Evolutionary conservation across 2,797 vertebrate species (phyloP), one percentile per base, ranked within the genome.

Genomic region (Myripristis murdjan): DNA sequence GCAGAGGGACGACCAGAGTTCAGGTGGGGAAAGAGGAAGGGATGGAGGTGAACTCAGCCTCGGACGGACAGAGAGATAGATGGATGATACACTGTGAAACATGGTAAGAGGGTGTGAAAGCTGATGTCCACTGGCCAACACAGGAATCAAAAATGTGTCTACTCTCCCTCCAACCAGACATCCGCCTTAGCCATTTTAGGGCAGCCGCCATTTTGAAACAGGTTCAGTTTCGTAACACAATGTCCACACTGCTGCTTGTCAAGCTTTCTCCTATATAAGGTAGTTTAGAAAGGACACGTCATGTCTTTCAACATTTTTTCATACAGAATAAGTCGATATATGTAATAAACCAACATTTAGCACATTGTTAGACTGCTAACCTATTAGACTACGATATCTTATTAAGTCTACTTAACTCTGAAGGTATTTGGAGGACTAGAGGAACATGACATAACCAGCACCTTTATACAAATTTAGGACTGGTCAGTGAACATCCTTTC

Each of bases 61-160:
- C 15, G 46, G 62, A 70, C 39, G 26, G 46, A 77, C 57, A 51
- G 56, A 64, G 60, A 22, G 10, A 52, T 53, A 58, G 73, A 64
- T 46, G 58, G 73, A 56, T 87, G 81, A 90, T 70, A 66, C 43
- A 31, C 68, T 81, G 77, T 84, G 77, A 88, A 79, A 90, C 83
- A 57, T 87, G 68, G 73, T 80, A 73, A 64, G 69, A 20, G 14
- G 66, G 81, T 88, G 85, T 79, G 82, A 89, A 87, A 82, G 77
- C 74, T 83, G 84, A 79, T 79, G 77, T 77, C 81, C 62, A n/a
- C 55, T 43, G 56, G 63, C 59, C 11, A 78, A 66, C 61, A 72
- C 43, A 37, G 23, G 64, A 52, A 59, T 20, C 52, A 49, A 57
- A 35, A 23, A 33, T 51, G 22, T 35, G 31, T 63, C 44, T 59